Base-by-base conservation (phyloP, 2,888 invertebrate species). In the Ditylenchus weischeri region DNA sequence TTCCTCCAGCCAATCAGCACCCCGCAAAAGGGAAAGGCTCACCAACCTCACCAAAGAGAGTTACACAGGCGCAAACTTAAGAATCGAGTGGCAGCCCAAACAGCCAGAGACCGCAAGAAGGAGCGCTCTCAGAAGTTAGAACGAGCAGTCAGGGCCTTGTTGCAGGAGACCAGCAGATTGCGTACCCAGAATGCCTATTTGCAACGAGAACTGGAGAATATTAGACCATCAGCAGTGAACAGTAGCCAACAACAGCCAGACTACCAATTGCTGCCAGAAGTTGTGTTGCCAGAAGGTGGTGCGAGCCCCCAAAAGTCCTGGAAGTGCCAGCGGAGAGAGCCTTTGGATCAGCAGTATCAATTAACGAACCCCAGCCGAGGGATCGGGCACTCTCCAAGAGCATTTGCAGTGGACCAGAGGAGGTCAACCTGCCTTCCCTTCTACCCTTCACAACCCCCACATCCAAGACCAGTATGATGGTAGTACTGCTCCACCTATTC, bases 101-200 rank as follows among this genome's bases (percentile, higher is more conserved):
- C 92, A 60, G 95, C 95, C 0, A 88, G 96, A 65, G 96, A 96
- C 85, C 88, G 93, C 57, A 96, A 96, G 84, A 95, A 95, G 84
- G 91, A 91, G 0, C 90, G 89, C 83, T 90, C 95, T 88, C 90
- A 91, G 75, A 91, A 92, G 76, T 88, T 95, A 87, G 93, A 94
- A 84, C 79, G 83, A 48, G 79, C 84, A 61, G 83, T 87, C 6
- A 79, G 82, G 51, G 72, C 80, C n/a, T 76, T 88, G 7, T 50
- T 75, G 21, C 72, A 70, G 7, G 79, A 82, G 69, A 81, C 78
- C 65, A 67, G 66, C 21, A 63, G 63, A 43, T 62, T 74, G 54
- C 66, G 73, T 18, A 60, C 50, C 57, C 69, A 75, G 50, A 65
- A 69, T 51, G 69, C 59, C 57, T 47, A 65, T 19, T 69, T 80